A percentile compares a stretch with the other conserved stretches of the same genome.
Conservation (phyloP, 2,113 vertebrate genomes). For the Rhabdornis inornatus region DNA sequence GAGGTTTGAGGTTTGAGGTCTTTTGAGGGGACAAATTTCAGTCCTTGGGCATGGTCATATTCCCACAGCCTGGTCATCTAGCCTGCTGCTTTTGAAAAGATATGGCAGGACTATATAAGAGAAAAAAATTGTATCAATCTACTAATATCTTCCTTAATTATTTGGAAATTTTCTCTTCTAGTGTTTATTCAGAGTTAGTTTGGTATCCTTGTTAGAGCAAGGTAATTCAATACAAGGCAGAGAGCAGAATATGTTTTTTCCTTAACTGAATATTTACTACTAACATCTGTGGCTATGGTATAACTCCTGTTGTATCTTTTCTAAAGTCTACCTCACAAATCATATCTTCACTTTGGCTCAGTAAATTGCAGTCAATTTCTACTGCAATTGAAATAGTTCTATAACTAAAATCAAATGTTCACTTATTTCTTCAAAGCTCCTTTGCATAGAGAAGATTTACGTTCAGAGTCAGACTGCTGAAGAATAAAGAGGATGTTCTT, state of each 20-base stretch:
- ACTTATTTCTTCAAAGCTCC: not conserved
- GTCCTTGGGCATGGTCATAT: fast-evolving
- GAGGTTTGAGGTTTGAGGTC: too few species aligned
- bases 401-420: not conserved
- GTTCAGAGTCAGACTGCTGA: not conserved
- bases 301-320: not conserved
- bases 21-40: not conserved
- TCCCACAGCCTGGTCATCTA: not conserved
- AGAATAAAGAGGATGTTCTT: not conserved
- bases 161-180: not conserved
- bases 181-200: not conserved
- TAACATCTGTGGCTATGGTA: not conserved
- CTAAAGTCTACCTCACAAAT: not conserved
- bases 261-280: not conserved
- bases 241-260: not conserved
- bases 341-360: fast-evolving
- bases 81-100: not conserved
- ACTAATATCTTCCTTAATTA: not conserved
- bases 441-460: not conserved
- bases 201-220: not conserved
- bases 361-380: not conserved
- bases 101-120: not conserved
- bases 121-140: not conserved
- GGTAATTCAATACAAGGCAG: not conserved
- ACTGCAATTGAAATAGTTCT: not conserved